phyloP scores from a whole-genome alignment of 2,888 invertebrate genomes.

The Desoria tigrina region DNA sequence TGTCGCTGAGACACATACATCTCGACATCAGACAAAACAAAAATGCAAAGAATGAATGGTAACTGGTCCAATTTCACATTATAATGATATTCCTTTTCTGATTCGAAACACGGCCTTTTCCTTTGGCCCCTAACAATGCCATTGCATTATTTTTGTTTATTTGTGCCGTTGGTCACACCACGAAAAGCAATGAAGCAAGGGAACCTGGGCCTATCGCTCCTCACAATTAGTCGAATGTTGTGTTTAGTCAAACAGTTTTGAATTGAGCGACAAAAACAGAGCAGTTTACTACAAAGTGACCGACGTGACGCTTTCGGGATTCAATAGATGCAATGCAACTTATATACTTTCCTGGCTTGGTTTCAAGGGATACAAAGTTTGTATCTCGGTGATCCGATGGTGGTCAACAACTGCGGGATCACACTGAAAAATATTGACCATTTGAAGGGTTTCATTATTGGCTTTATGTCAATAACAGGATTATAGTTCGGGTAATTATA shows the following conservation, averaged over 20 bases:
- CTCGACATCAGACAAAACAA: slow-evolving; percentile 10
- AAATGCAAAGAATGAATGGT: slow-evolving; percentile 14
- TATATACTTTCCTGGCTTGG: too few relatives aligned
- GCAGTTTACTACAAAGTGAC: neutral
- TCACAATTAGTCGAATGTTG: slow-evolving; percentile 7
- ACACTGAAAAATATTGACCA: too few relatives aligned
- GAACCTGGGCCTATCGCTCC: neutral
- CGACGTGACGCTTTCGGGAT: too few relatives aligned
- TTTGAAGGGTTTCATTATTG: too few relatives aligned
- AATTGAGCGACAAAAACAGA: neutral
- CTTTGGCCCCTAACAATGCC: neutral
- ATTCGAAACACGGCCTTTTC: neutral
- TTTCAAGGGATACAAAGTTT: too few relatives aligned
- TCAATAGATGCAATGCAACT: too few relatives aligned
- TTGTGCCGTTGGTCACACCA: slow-evolving; percentile 8
- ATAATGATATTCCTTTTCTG: slow-evolving; percentile 16
- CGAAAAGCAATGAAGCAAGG: slow-evolving; percentile 4
- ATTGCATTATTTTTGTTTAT: slow-evolving; percentile 3
- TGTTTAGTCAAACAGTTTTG: neutral
- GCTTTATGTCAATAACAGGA: too few relatives aligned
- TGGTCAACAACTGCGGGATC: too few relatives aligned
- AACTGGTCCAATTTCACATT: slow-evolving; percentile 17
- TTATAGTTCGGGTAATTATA: too few relatives aligned
- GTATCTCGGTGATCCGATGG: too few relatives aligned
- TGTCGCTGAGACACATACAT: slow-evolving; percentile 9